phyloP scores from a whole-genome alignment of 2,113 vertebrate genomes.

The Haemorhous mexicanus region DNA sequence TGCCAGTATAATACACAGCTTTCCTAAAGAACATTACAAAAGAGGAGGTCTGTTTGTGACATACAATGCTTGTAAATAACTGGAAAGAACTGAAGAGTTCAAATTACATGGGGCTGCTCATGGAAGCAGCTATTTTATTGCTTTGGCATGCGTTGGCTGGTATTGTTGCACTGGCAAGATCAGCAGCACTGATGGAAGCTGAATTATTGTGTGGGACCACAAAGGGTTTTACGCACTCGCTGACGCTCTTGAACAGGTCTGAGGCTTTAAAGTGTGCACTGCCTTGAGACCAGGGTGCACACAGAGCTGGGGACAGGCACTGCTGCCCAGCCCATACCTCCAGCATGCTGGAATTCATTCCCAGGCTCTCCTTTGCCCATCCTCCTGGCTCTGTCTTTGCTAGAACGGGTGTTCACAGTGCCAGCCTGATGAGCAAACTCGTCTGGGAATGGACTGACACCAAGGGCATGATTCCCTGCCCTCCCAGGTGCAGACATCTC shows the following conservation, averaged over 20 bases:
- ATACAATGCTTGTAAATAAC: conserved; percentile 26
- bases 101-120: conserved; percentile 29
- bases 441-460: not conserved
- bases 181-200: not conserved
- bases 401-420: fast-evolving
- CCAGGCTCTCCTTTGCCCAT: not conserved
- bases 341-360: not conserved
- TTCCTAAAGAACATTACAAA: conserved; percentile 40
- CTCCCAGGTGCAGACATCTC: not conserved
- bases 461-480: not conserved
- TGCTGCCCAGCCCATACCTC: not conserved
- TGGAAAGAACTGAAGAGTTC: conserved; percentile 11
- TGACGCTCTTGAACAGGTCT: not conserved
- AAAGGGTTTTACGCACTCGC: not conserved
- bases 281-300: not conserved
- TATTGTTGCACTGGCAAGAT: not conserved
- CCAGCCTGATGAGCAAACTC: fast-evolving
- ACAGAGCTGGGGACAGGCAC: not conserved
- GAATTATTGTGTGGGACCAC: not conserved
- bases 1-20: conserved; percentile 45
- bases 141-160: not conserved
- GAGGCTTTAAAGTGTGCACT: not conserved
- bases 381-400: not conserved
- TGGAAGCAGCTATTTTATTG: conserved; percentile 33
- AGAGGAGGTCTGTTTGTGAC: conserved; percentile 46